Conservation (phyloP, 2,797 vertebrate genomes). For the Falco berigora region DNA sequence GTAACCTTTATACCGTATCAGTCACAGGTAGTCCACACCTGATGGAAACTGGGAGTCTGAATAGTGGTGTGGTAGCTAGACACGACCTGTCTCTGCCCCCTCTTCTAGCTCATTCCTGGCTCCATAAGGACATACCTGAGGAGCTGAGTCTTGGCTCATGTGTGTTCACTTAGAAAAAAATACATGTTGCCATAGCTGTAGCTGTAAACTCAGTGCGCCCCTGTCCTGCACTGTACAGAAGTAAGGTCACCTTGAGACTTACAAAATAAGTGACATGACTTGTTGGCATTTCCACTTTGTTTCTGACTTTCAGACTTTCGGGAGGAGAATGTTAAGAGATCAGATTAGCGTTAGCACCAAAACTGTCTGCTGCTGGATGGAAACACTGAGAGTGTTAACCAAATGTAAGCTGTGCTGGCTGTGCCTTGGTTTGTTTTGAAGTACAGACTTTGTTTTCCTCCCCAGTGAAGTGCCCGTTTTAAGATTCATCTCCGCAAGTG, state of each 20-base stretch:
- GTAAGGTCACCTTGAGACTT: background rate
- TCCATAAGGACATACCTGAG: background rate
- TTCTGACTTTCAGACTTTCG: background rate
- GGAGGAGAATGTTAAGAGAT: background rate
- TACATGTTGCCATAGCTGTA: fast-evolving
- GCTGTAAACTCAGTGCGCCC: background rate
- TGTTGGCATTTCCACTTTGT: background rate
- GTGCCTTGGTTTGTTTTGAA: background rate
- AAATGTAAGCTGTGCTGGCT: background rate
- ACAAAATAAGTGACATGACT: background rate
- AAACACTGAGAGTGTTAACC: background rate
- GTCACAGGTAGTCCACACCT: background rate
- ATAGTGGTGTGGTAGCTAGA: background rate
- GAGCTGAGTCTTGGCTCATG: background rate
- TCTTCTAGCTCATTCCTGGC: background rate
- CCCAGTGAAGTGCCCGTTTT: background rate
- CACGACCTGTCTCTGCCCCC: background rate
- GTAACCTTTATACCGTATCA: background rate
- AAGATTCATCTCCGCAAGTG: background rate
- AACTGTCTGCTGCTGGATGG: background rate
- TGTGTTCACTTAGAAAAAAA: background rate
- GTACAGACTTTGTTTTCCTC: slow-evolving; percentile 1
- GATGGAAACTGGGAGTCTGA: background rate
- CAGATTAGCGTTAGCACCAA: background rate
- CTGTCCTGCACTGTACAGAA: background rate